Evolutionary conservation across 2,888 invertebrate species (phyloP).

Genomic region (Pseudanteris insignis): DNA sequence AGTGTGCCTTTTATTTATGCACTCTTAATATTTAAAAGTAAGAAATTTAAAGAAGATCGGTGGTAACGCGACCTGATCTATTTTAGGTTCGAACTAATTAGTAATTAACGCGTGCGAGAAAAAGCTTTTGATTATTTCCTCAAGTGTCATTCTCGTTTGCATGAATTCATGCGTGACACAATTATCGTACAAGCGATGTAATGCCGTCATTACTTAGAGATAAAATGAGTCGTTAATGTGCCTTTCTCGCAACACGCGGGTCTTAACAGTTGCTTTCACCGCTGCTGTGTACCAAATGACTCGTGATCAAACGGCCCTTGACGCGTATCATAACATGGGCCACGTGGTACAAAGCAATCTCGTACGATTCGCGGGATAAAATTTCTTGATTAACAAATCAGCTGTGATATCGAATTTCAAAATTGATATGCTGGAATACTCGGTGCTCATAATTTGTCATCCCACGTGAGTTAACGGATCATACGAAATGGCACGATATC

Average conservation of each 20-base stretch:
- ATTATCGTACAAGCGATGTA: slow-evolving; percentile 36
- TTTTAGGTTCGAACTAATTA: slow-evolving; percentile 11
- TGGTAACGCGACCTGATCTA: too few relatives aligned
- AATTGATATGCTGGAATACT: too few relatives aligned
- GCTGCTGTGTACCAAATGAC: too few relatives aligned
- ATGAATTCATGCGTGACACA: slow-evolving; percentile 38
- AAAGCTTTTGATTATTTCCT: slow-evolving; percentile 25
- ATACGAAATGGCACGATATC: slow-evolving; percentile 36
- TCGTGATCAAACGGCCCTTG: too few relatives aligned
- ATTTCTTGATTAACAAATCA: too few relatives aligned
- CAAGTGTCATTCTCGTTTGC: slow-evolving; percentile 34
- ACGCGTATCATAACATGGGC: too few relatives aligned
- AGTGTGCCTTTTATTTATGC: too few relatives aligned
- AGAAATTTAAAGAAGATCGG: too few relatives aligned
- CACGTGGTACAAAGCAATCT: too few relatives aligned
- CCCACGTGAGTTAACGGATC: slow-evolving; percentile 12
- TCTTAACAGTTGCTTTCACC: slow-evolving; percentile 39
- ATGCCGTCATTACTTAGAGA: slow-evolving; percentile 36
- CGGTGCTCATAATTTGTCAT: slow-evolving; percentile 19
- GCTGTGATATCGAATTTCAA: too few relatives aligned
- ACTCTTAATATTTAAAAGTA: too few relatives aligned
- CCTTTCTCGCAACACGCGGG: slow-evolving; percentile 28
- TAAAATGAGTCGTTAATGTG: slow-evolving; percentile 37
- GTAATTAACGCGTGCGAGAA: slow-evolving; percentile 16
- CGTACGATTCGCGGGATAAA: too few relatives aligned